Evolutionary conservation across 2,113 vertebrate genomes (phyloP), one percentile per base, ranked within the genome.

Genomic region (Mirounga angustirostris): DNA sequence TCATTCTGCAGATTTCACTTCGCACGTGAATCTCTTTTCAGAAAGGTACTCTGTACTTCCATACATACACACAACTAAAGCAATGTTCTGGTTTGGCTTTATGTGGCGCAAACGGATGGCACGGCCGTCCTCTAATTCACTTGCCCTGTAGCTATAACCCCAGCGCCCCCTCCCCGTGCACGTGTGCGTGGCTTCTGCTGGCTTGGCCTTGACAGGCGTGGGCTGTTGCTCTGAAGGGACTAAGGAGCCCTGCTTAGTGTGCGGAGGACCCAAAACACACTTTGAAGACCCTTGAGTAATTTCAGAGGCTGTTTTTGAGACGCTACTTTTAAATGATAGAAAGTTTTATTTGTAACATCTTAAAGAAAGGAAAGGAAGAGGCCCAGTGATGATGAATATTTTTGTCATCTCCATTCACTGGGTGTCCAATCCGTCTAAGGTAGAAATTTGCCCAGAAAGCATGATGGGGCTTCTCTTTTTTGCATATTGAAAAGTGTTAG

Each of bases 1-100:
- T 50, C 54, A 59, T 93, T 93, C 50, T 92, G 52, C 10, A 33
- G 59, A 65, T 86, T 90, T 93, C 30, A 84, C 22, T 95, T 93
- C 2, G 46, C 33, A 15, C 0, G 0, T 46, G 30, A 74, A 40
- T 96, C 40, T 82, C 22, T 91, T 88, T 91, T 91, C 80, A 36
- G 36, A 87, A 87, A 52, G 61, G 10, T 28, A 40, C 43, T 61
- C 22, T 54, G 14, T 7, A n/a, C 18, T 50, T 67, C 18, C 46
- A 5, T 67, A 46, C 0, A 14, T 43, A 54, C n/a, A 46, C 7
- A 78, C 61, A 71, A 30, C 21, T 79, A 79, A 90, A 52, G 24
- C 69, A 50, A 71, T 40, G 50, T 22, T 30, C 63, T 58, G 43
- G 13, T 54, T 93, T 88, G 67, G 30, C 8, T 69, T 87, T 50